Evolutionary conservation across 2,888 invertebrate species (phyloP), one percentile per base, ranked within the genome.

Genomic region (Lepidochrysops patricia): DNA sequence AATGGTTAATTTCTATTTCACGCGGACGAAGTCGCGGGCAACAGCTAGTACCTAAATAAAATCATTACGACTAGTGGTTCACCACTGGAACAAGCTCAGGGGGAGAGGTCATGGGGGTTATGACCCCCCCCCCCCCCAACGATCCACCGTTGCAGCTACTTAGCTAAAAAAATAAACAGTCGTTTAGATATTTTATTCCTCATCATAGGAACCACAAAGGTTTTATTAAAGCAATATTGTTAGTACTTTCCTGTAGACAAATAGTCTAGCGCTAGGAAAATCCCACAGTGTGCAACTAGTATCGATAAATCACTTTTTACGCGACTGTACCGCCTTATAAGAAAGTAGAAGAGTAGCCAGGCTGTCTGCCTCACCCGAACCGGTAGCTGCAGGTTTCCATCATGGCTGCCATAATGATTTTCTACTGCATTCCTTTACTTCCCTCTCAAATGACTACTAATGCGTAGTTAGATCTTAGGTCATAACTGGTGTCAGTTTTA

Each of bases 281-380:
- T 43, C 43, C 43, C 43, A 43, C 43, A 43, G 43, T 1, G 29
- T 19, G 2, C 43, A 23, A 43, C 43, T 23, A 19, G 43, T 3
- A 13, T n/a, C n/a, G 9, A 27, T 29, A 26, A 49, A 19, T 49
- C 32, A 58, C 25, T 58, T 58, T 58, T 58, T 58, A 61, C 61
- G 34, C 37, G 35, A 56, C 29, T n/a, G 58, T 50, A 13, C 35
- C 25, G 56, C 52, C 48, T 43, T 37, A 56, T 66, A 60, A 37
- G 59, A 63, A 62, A 61, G 61, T 37, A 60, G 59, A 35, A 60
- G 37, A 49, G 65, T 57, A 67, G 70, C 67, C 70, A 69, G 62
- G 63, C 70, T 61, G 70, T 71, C 70, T 70, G 67, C 67, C 68
- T 65, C 69, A 35, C 35, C 25, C 43, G 57, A 65, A 65, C 64